A percentile compares a stretch with the other conserved stretches of the same genome.
Conservation (phyloP, 2,797 vertebrate genomes). For the Tangara arthus region DNA sequence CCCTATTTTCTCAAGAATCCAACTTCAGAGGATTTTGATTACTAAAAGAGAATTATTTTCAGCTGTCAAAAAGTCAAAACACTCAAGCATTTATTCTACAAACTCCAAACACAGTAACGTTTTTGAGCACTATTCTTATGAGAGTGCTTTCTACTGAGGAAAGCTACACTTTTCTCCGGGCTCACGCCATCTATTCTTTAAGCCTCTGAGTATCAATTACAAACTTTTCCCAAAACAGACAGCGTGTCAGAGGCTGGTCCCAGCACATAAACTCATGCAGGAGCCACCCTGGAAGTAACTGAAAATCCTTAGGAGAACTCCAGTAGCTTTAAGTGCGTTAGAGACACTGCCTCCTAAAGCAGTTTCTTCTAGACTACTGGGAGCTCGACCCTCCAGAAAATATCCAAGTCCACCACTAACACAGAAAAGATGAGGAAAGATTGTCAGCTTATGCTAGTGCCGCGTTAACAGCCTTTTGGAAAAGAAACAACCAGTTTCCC, state of each 20-base stretch:
- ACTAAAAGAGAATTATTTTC: background rate
- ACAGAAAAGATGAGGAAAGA: background rate
- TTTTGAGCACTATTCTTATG: background rate
- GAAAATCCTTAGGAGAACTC: background rate
- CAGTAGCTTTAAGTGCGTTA: background rate
- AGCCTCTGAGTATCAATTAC: background rate
- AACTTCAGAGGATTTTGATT: background rate
- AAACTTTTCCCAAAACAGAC: background rate
- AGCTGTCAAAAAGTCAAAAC: background rate
- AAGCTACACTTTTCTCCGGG: background rate
- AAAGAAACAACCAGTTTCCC: background rate
- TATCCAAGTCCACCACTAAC: background rate
- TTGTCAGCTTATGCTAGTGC: background rate
- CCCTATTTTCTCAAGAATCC: background rate
- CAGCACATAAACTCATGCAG: background rate
- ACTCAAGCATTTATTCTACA: background rate
- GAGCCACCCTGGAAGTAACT: background rate
- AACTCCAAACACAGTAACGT: accelerated
- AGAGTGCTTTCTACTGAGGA: background rate
- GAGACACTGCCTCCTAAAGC: background rate
- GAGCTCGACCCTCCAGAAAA: background rate
- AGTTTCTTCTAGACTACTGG: background rate
- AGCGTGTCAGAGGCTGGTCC: background rate
- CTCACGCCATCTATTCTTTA: background rate
- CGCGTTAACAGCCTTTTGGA: background rate